phyloP scores from a whole-genome alignment of 2,888 invertebrate species.

The Tachina lurida region DNA sequence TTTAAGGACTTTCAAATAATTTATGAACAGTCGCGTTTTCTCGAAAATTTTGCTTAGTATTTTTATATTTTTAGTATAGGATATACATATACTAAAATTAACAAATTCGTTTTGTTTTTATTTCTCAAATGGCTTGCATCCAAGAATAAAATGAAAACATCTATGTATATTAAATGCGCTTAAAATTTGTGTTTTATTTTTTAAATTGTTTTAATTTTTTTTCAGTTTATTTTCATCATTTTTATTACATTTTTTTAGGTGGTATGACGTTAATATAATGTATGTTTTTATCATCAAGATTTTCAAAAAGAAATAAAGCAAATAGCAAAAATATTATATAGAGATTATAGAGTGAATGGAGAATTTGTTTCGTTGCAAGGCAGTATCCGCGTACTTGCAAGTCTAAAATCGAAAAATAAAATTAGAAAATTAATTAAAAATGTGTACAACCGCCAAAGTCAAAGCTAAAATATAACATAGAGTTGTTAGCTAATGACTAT shows the following conservation, averaged over 20 bases:
- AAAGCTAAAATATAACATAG: too few relatives aligned
- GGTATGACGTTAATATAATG: slow-evolving; percentile 52
- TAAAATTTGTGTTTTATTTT: slow-evolving; percentile 45
- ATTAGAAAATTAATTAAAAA: too few relatives aligned
- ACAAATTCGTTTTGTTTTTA: slow-evolving; percentile 52
- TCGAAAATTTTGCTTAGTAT: slow-evolving; percentile 48
- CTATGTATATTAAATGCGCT: slow-evolving; percentile 58
- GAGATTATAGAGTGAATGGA: too few relatives aligned
- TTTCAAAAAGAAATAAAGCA: not conserved
- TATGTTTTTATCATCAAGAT: slow-evolving; percentile 6
- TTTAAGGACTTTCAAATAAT: not conserved
- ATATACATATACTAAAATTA: slow-evolving; percentile 21
- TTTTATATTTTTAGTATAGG: slow-evolving; percentile 50
- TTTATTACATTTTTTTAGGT: slow-evolving; percentile 49
- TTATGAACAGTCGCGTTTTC: slow-evolving; percentile 28
- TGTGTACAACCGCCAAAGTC: too few relatives aligned
- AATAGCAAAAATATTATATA: not conserved
- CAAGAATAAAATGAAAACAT: slow-evolving; percentile 41
- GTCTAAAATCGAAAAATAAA: too few relatives aligned
- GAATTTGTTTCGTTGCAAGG: too few relatives aligned
- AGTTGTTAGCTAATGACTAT: too few relatives aligned
- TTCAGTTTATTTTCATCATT: slow-evolving; percentile 33
- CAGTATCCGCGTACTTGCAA: too few relatives aligned
- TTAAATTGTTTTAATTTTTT: slow-evolving; percentile 50
- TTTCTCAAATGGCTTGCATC: slow-evolving; percentile 52